Base-by-base conservation (phyloP, 1,140 invertebrate genomes). In the Halictus rubicundus region DNA sequence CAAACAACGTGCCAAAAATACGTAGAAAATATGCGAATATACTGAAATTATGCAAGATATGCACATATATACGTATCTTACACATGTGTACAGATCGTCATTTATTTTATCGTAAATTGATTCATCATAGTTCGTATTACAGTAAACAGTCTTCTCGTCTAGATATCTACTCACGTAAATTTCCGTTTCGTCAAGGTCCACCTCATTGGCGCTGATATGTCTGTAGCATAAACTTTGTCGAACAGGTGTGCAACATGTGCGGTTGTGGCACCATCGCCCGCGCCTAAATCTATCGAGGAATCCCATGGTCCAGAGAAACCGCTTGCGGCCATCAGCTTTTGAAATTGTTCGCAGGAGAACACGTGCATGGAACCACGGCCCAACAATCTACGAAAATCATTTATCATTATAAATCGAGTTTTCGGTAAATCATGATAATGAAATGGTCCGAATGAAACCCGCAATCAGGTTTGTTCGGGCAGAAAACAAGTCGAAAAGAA, bases 301-400 rank as follows among this genome's bases (percentile, higher is more conserved):
- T 94, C 90, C 92, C 94, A 89, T 90, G 91, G 85, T 23, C 89
- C 90, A 23, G 78, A 76, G 73, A 88, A 88, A 93, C 88, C 85
- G 88, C 93, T 89, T 8, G 92, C 82, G 54, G 91, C 88, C 84
- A 97, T 93, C 69, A 98, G 93, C 74, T 93, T 90, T 81, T 94
- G 92, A 78, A 98, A 96, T 88, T 98, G 97, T 27, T 94, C 91
- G 42, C 94, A 92, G 0, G 97, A 98, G 82, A 98, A 95, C 3
- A 99, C 97, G 93, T 98, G 98, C 98, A 99, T 99, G 0, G 97
- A 98, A 21, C 98, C 98, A 60, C 98, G 94, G 23, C 96, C 95
- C 12, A 98, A 93, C 89, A 97, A 95, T 78, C 97, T 98, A 94
- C 64, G 92, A 94, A 42, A 81, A 65, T 76, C 23, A 52, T 70